Conservation (phyloP, 1,140 invertebrate genomes). For the Musca vetustissima region DNA sequence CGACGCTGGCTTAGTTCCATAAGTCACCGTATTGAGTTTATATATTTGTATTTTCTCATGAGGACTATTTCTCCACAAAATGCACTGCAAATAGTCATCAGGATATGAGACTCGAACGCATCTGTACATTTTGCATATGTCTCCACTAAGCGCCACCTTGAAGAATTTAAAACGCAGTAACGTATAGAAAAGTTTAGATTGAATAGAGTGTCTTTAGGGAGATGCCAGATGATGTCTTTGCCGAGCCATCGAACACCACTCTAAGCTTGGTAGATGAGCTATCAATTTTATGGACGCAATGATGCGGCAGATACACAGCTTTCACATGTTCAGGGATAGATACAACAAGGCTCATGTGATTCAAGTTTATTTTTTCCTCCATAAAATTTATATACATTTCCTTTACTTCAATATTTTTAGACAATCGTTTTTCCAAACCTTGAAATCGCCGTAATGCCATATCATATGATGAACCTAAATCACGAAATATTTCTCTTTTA, state of each 20-base stretch:
- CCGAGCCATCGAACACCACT: slow-evolving; percentile 30
- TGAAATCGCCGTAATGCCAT: slow-evolving; percentile 6
- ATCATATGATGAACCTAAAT: slow-evolving; percentile 16
- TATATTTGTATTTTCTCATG: slow-evolving; percentile 26
- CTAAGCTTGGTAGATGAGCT: slow-evolving; percentile 34
- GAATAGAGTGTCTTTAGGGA: slow-evolving; percentile 34
- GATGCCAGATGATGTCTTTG: slow-evolving; percentile 20
- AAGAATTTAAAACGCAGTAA: slow-evolving; percentile 51
- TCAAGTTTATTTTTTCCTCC: slow-evolving; percentile 8
- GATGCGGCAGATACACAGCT: slow-evolving; percentile 27
- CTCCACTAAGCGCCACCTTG: slow-evolving; percentile 35
- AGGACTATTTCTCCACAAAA: background rate
- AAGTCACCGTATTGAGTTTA: slow-evolving; percentile 32
- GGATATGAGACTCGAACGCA: slow-evolving; percentile 48
- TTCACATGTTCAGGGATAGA: background rate
- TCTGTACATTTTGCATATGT: slow-evolving; percentile 49
- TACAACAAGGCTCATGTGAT: slow-evolving; percentile 5
- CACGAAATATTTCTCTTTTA: background rate
- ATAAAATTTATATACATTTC: background rate
- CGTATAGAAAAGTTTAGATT: slow-evolving; percentile 36
- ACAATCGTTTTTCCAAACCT: slow-evolving; percentile 18
- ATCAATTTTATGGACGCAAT: slow-evolving; percentile 26
- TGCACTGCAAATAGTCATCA: slow-evolving; percentile 42
- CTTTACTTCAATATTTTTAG: background rate
- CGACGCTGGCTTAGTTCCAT: slow-evolving; percentile 32